Evolutionary conservation across 2,888 invertebrate genomes (phyloP), one percentile per base, ranked within the genome.

Genomic region (Lithodes maja): DNA sequence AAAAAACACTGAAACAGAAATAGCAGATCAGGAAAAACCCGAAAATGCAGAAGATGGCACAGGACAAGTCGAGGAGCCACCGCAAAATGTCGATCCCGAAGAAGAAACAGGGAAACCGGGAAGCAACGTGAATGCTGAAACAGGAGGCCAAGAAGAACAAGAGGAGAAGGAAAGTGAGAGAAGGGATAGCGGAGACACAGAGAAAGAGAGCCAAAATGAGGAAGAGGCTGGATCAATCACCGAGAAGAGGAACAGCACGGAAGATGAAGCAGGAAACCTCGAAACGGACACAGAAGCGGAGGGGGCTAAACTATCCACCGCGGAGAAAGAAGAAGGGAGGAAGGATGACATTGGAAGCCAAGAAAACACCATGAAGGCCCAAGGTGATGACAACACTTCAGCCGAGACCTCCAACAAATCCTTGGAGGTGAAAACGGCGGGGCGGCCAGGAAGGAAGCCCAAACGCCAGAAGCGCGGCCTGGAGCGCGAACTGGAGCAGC

Each of bases 401-500:
- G 54, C 75, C 7, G 84, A 84, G 55, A 50, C 75, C 2, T 82
- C 68, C 33, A 54, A 81, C 54, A 86, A 86, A 61, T n/a, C 81
- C 52, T 61, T 68, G 68, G 86, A 75, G 15, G 50, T 3, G 3
- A 33, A 79, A 52, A 17, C 69, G 79, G 78, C 49, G n/a, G 52
- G 12, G 12, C 52, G 69, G 54, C 68, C 61, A 1, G 83, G 54
- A 12, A 75, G 85, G 78, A 86, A 83, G 77, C 61, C 88, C 12
- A 90, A 88, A 33, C 85, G 91, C 15, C 78, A 81, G 12, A 91
- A 91, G 55, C 86, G 91, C 50, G 91, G 91, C 7, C 80, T 91
- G 54, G 90, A 91, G 61, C 83, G 91, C 5, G 91, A 91, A 79
- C 69, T 91, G 71, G 90, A 91, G 55, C 91, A 91, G 90, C 74